Evolutionary conservation across 2,888 invertebrate species (phyloP).

Genomic region (Dendrolimus pini): DNA sequence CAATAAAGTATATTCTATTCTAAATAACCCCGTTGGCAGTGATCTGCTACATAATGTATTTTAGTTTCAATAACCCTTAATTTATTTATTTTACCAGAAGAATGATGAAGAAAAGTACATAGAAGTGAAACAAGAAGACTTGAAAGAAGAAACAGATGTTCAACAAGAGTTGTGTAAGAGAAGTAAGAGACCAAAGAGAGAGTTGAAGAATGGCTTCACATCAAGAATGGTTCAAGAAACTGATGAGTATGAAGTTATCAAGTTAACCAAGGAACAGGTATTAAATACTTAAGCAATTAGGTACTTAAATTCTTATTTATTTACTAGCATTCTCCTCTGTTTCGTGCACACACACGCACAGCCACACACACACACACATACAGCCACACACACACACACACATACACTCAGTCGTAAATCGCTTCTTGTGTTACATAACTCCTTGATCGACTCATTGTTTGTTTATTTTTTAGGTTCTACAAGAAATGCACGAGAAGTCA

Average conservation of each 20-base stretch:
- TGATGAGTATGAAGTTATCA: constrained; percentile 59
- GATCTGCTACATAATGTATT: too few species aligned
- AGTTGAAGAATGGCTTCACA: constrained; percentile 43
- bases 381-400: too few species aligned
- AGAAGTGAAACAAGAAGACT: constrained; percentile 10
- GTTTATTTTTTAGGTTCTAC: constrained; percentile 34
- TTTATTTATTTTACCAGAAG: background rate
- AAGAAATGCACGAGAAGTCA: constrained; percentile 39
- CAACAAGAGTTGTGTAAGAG: constrained; percentile 5
- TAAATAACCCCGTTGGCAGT: too few species aligned
- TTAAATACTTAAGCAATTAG: background rate
- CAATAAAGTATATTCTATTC: too few species aligned
- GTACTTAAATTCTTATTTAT: too few species aligned
- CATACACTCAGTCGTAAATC: too few species aligned
- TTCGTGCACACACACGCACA: too few species aligned
- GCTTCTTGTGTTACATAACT: too few species aligned
- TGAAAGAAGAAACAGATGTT: constrained; percentile 11
- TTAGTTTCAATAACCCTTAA: too few species aligned
- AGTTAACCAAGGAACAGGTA: constrained; percentile 57
- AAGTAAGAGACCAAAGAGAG: constrained; percentile 22
- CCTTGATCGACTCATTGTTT: background rate
- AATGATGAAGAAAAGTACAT: constrained; percentile 5
- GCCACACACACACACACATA: too few species aligned
- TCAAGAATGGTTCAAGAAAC: constrained; percentile 69
- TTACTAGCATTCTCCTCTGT: too few species aligned